Conservation (phyloP, 1,140 invertebrate genomes). For the Hormaphis cornu region DNA sequence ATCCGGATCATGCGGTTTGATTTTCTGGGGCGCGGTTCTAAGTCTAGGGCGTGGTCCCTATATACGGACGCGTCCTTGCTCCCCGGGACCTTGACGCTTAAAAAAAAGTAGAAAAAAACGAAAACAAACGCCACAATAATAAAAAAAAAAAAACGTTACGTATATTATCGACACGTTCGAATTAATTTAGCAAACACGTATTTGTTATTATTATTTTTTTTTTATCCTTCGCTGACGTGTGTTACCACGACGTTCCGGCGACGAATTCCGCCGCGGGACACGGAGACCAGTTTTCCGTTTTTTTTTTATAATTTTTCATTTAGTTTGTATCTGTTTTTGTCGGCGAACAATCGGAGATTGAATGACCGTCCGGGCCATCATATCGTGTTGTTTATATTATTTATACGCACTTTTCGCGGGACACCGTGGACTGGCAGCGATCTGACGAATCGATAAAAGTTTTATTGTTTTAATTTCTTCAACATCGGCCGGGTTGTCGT, state of each 20-base stretch:
- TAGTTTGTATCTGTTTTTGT: neutral
- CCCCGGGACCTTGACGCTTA: slow-evolving; percentile 7
- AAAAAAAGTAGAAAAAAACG: neutral
- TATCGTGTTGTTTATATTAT: no score
- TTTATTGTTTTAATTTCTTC: no score
- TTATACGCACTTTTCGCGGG: no score
- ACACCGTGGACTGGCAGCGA: no score
- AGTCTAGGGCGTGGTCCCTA: slow-evolving; percentile 20
- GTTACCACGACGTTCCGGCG: neutral
- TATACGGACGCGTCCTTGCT: slow-evolving; percentile 5
- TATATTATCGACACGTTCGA: neutral
- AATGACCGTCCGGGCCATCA: neutral
- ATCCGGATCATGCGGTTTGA: slow-evolving; percentile 11
- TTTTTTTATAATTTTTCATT: neutral
- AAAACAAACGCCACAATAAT: neutral
- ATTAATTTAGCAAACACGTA: neutral
- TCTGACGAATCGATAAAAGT: no score
- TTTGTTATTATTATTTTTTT: neutral
- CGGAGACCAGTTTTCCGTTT: neutral
- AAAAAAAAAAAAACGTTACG: neutral
- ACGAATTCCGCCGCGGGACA: slow-evolving; percentile 2
- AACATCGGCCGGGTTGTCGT: no score
- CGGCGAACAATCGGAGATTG: neutral
- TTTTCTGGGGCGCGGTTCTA: slow-evolving; percentile 16
- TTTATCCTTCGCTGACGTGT: no score